A percentile compares a stretch with the other conserved stretches of the same genome.
These are phyloP conservation scores for Gymnogyps californianus DNA, from an alignment of 2,113 vertebrate genomes.

Conservation along the genomic window DNA sequence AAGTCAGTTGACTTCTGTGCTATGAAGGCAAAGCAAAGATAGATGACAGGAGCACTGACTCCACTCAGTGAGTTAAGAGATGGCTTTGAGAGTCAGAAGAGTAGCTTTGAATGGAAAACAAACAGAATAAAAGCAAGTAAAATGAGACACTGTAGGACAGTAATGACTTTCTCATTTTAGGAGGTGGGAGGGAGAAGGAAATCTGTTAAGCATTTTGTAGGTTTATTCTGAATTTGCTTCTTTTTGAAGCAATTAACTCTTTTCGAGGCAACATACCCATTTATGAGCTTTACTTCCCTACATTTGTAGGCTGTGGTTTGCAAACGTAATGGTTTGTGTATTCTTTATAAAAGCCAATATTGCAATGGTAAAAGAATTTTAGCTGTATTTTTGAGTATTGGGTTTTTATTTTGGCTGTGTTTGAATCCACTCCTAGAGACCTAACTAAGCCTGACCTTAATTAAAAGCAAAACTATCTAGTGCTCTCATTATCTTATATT, in stretches of 20 bases:
- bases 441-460: background rate
- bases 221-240: background rate
- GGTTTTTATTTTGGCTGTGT: background rate
- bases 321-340: background rate
- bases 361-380: background rate
- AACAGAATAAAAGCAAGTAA: background rate
- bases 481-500: background rate
- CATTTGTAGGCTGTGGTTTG: background rate
- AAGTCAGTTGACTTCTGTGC: background rate
- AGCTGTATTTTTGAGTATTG: background rate
- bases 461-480: background rate
- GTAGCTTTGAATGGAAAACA: background rate
- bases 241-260: background rate
- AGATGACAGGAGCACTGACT: background rate
- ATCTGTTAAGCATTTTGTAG: background rate
- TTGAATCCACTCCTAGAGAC: background rate
- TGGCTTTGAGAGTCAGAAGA: background rate
- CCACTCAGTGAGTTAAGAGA: background rate
- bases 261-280: background rate
- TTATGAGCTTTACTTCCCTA: background rate
- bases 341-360: background rate
- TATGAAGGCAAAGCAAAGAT: background rate
- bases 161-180: background rate
- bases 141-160: background rate
- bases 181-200: background rate